Base-by-base conservation (phyloP, 2,797 vertebrate genomes). In the Parauchenoglanis punctatus region DNA sequence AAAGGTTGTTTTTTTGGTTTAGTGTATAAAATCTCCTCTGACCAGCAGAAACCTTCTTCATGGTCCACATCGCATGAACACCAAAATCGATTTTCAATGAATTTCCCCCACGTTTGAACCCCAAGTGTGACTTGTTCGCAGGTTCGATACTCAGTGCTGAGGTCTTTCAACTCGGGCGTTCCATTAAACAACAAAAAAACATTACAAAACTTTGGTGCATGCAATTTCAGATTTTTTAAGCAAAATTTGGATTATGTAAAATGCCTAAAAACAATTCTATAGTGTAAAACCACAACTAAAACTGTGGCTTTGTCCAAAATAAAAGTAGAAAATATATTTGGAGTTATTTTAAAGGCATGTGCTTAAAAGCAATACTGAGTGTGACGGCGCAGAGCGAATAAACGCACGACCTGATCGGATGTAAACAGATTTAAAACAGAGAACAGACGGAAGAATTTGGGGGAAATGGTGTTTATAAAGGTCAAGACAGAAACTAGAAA, bases 11-110 rank as follows among this genome's bases (percentile, higher is more conserved):
- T 56, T 40, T 80, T 80, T 80, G 17, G 10, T 2, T 44, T 7
- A 0, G 80, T 49, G 80, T 65, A 28, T 17, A 82, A 82, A 82
- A 77, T 31, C 61, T 87, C 61, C 72, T 84, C 81, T 83, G 86
- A 84, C 81, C 86, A 83, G 86, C 86, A 83, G 86, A 83, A 87
- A 76, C 31, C 15, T 72, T 67, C 81, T 20, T 83, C 58, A 67
- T 82, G 81, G 61, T 83, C 63, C 78, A 81, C 31, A 3, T 13
- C 54, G 31, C 25, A 28, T 65, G 80, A 59, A 28, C 77, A 18
- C 5, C 31, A 28, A 12, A 46, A 54, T 4, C 15, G 1, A 54
- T 49, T 28, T 6, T 67, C 6, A 17, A 2, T 63, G 8, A 23
- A 63, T 25, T 35, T 18, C 35, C 31, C 15, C 12, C 67, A 31